Evolutionary conservation across 2,113 vertebrate genomes (phyloP).

Genomic region (Sinocyclocheilus anophthalmus): DNA sequence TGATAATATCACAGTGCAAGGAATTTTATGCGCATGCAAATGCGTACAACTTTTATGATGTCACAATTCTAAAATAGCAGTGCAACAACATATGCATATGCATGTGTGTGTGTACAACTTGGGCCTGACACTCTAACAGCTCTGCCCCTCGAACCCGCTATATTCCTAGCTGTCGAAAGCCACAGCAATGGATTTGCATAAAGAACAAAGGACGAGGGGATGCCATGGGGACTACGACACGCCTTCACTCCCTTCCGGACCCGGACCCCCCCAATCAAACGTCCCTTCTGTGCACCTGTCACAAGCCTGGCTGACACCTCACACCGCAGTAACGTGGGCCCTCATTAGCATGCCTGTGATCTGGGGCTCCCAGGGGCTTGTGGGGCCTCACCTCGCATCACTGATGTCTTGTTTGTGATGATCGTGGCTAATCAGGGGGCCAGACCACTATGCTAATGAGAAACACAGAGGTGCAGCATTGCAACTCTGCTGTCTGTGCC

Average conservation of each 20-base stretch:
- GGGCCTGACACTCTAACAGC: constrained; percentile 60
- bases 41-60: background rate
- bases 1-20: background rate
- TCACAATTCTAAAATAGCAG: constrained; percentile 16
- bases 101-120: constrained; percentile 6
- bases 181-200: constrained; percentile 73
- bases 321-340: constrained; percentile 77
- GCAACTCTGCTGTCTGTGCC: constrained; percentile 25
- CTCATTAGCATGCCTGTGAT: constrained; percentile 85
- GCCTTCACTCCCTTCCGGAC: constrained; percentile 41
- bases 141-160: constrained; percentile 58
- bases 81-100: background rate
- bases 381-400: constrained; percentile 76
- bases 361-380: constrained; percentile 77
- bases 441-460: constrained; percentile 63
- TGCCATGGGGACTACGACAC: constrained; percentile 70
- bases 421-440: constrained; percentile 71
- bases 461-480: constrained; percentile 20
- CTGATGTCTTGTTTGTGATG: constrained; percentile 76
- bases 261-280: constrained; percentile 15
- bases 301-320: constrained; percentile 80
- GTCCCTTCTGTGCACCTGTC: constrained; percentile 75
- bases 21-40: background rate
- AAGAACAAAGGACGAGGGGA: constrained; percentile 76
- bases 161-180: constrained; percentile 72